phyloP scores from a whole-genome alignment of 2,888 invertebrate species.

The Acanthosoma haemorrhoidale region DNA sequence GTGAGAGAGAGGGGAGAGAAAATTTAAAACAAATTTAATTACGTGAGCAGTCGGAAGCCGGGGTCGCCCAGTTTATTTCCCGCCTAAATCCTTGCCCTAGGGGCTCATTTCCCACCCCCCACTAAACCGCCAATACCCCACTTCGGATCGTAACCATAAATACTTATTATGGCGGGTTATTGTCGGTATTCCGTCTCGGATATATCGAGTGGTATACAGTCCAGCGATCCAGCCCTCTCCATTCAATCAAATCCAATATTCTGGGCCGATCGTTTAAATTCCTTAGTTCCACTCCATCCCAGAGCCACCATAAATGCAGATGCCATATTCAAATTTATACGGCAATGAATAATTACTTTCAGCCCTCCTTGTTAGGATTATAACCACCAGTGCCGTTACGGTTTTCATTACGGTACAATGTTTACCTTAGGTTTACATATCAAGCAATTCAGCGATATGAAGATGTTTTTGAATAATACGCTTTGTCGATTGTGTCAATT shows the following conservation, averaged over 20 bases:
- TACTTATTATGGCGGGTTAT: not conserved
- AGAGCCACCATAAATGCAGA: not conserved
- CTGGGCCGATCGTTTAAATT: not conserved
- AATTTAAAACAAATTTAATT: conserved; percentile 14
- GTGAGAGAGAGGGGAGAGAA: not conserved
- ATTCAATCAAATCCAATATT: not conserved
- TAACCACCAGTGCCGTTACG: too few species aligned
- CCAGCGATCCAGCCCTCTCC: not conserved
- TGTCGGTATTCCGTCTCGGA: not conserved
- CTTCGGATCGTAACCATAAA: conserved; percentile 5
- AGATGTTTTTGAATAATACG: too few species aligned
- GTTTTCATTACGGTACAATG: not conserved
- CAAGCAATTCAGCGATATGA: too few species aligned
- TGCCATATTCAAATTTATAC: conserved; percentile 9
- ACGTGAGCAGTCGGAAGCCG: not conserved
- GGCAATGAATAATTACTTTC: not conserved
- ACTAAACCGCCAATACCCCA: conserved; percentile 10
- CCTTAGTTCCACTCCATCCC: not conserved
- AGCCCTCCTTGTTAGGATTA: conserved; percentile 1
- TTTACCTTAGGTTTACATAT: not conserved
- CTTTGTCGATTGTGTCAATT: too few species aligned
- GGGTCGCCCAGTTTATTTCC: not conserved
- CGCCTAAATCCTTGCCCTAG: not conserved
- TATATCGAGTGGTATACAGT: too few species aligned
- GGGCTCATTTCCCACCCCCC: conserved; percentile 12